phyloP scores from a whole-genome alignment of 2,113 vertebrate genomes.

The Podocnemis expansa region DNA sequence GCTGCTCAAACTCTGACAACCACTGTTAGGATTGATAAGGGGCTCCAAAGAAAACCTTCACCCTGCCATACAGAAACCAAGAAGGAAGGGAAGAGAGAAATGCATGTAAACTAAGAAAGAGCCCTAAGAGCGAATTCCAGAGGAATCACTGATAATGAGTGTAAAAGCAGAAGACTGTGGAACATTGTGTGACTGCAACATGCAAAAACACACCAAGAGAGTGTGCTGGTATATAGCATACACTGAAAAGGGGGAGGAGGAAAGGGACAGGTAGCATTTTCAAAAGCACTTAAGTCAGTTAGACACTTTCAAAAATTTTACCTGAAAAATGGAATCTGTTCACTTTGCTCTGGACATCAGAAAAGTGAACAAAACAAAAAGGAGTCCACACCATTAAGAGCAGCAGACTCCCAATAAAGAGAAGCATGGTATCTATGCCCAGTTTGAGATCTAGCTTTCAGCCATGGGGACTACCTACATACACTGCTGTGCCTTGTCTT shows the following conservation, averaged over 20 bases:
- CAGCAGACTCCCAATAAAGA: not conserved
- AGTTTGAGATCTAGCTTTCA: too few relatives aligned
- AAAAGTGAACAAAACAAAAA: not conserved
- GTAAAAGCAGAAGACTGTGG: not conserved
- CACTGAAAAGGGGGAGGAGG: not conserved
- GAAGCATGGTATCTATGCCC: not conserved
- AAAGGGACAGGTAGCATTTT: not conserved
- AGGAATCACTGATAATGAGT: not conserved
- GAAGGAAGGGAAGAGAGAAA: not conserved
- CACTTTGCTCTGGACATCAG: rapidly evolving
- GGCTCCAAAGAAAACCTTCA: not conserved
- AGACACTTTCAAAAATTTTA: not conserved
- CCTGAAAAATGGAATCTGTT: not conserved
- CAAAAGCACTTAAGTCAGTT: not conserved
- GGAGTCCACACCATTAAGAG: not conserved
- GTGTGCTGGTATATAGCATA: not conserved
- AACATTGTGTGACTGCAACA: not conserved
- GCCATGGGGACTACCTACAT: too few relatives aligned
- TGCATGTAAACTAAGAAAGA: not conserved
- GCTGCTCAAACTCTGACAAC: not conserved
- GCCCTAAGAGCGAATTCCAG: not conserved
- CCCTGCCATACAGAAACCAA: not conserved
- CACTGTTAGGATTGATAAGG: not conserved
- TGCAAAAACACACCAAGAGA: not conserved
- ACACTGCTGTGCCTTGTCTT: too few relatives aligned